Base-by-base conservation (phyloP, 37 sponge, comb jelly and placozoan species). In the Axinella damicornis region DNA sequence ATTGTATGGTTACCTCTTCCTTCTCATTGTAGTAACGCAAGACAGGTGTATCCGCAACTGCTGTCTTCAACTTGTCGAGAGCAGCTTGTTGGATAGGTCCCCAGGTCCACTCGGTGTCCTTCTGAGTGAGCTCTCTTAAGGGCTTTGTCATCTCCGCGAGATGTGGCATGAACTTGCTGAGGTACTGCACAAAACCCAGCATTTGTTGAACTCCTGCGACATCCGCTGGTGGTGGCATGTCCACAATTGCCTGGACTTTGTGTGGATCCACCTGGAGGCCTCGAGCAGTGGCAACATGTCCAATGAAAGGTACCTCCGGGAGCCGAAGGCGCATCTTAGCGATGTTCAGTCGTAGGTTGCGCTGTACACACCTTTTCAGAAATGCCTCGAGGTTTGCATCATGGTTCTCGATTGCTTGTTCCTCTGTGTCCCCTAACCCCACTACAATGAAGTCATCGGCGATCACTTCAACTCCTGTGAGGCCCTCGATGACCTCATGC, bases 191-290 rank as follows among this genome's bases (percentile, higher is more conserved):
- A 18, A 85, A 28, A 1, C 86, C 86, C 53, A 84, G 60, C 9
- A 84, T 34, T 15, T 82, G 76, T 31, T 81, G 83, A 14, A 92
- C 73, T 74, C 53, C 88, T 15, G 73, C 53, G 13, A 71, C 80
- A 80, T 88, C 77, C 1, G 19, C 57, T 20, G 88, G 93, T 19
- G 75, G 53, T 2, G 88, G 85, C 93, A 92, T 87, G 17, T 80
- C 77, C 46, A 57, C 22, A 20, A 92, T 84, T 6, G 83, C 92
- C 22, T 65, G 40, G 0, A 92, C 75, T 70, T 87, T 87, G 57
- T 33, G 20, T 17, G 88, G 92, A 40, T 92, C 88, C 14, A 78
- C 74, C 14, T 52, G 21, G 1, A 90, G 63, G 14, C 91, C 91
- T 1, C 79, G 41, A 16, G 53, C 76, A 25, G 74, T 71, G 58